Evolutionary conservation across 2,113 vertebrate species (phyloP), one percentile per base, ranked within the genome.

Genomic region (Eidolon helvum): DNA sequence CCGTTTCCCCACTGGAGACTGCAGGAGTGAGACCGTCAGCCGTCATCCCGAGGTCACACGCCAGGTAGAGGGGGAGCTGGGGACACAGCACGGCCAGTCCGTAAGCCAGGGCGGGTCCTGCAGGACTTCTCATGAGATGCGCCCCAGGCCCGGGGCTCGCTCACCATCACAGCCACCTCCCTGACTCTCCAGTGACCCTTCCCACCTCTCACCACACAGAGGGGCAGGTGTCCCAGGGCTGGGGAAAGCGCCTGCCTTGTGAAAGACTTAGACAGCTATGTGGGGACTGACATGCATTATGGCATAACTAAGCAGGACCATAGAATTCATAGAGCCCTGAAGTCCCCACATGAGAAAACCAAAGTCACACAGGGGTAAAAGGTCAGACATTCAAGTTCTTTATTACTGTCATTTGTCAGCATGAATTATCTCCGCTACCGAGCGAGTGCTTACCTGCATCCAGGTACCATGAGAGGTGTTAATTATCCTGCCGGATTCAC

Each of bases 151-250:
- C 2, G 5, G 40, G 11, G 19, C 83, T 4, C 7, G 8, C 18
- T 22, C 7, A 5, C 65, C 48, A 0, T 14, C 7, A 0, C 0
- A 0, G 21, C 61, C 11, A 2, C 26, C 33, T 26, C 35, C 10
- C 22, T 68, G 33, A 16, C 18, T 33, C 61, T 40, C 55, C 7
- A 0, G 9, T 0, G 35, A n/a, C 68, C 26, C 28, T 48, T 59
- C 26, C 21, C 33, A 28, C 0, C 33, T 43, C 38, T 38, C 48
- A 43, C 35, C 16, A 5, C 1, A 0, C 9, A 9, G 33, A 18
- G 19, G 38, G 50, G n/a, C 72, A 61, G 55, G 40, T 0, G 0
- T 61, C 63, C 35, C 9, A 26, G 1, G 0, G 48, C 85, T n/a
- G 21, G 69, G 45, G 65, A 57, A 45, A 43, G 38, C 30, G 2